These are phyloP conservation scores for Hyposmocoma kahamanoa DNA, from an alignment of 1,140 invertebrate genomes.

Conservation along the genomic window DNA sequence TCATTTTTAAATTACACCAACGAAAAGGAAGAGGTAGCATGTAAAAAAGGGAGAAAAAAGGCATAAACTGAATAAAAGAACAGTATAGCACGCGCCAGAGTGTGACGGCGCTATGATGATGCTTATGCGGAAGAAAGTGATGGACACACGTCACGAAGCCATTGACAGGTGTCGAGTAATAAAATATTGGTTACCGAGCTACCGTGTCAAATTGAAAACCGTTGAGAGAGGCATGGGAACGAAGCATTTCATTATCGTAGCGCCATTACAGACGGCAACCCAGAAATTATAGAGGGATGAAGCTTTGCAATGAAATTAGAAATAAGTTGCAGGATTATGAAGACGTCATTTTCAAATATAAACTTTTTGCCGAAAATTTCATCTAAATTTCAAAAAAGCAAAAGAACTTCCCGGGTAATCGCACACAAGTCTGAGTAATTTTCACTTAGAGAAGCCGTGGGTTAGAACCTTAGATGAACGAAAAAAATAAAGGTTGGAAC, in stretches of 20 bases:
- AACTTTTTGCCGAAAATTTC: too few species aligned
- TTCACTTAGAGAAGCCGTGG: too few species aligned
- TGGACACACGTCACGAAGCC: conserved; percentile 31
- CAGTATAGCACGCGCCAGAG: conserved; percentile 43
- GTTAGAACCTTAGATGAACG: too few species aligned
- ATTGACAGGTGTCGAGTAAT: conserved; percentile 30
- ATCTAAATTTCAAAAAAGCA: too few species aligned
- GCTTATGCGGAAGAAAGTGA: conserved; percentile 43
- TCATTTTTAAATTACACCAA: conserved; percentile 53
- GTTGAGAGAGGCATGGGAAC: conserved; percentile 23
- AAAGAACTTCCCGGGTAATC: too few species aligned
- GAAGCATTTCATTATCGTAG: neutral
- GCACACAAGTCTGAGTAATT: too few species aligned
- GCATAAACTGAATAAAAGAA: conserved; percentile 28
- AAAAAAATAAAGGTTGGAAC: too few species aligned
- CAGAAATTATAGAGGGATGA: too few species aligned
- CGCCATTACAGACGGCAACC: neutral
- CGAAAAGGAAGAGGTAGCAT: conserved; percentile 50
- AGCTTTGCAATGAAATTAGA: too few species aligned
- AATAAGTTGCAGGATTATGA: too few species aligned
- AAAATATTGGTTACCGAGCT: conserved; percentile 33
- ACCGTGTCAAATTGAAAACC: conserved; percentile 30
- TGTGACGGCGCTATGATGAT: conserved; percentile 40
- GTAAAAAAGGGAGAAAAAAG: conserved; percentile 37
- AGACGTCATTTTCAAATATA: too few species aligned